A percentile compares a stretch with the other conserved stretches of the same genome.
Evolutionary conservation across 1,140 invertebrate genomes (phyloP).

Genomic region (Choristoneura fumiferana): DNA sequence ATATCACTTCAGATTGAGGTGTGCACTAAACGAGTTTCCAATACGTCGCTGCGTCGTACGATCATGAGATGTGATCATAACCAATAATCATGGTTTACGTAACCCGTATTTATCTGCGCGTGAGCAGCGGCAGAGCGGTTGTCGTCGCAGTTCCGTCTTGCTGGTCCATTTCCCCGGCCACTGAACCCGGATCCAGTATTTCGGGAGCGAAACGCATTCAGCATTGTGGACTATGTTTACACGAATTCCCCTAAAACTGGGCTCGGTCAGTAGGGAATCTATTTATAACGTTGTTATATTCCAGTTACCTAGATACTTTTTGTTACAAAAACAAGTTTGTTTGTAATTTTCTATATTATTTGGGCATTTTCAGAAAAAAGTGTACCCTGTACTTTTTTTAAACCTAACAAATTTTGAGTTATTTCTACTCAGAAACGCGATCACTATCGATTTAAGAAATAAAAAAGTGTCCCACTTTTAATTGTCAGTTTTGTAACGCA

Average conservation of each 20-base stretch:
- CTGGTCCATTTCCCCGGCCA: conserved; percentile 21
- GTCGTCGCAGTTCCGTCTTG: conserved; percentile 11
- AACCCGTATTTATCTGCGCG: conserved; percentile 4
- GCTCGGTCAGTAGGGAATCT: conserved; percentile 32
- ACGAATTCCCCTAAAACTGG: conserved; percentile 23
- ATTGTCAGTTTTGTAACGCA: too few species aligned
- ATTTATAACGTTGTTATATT: conserved; percentile 28
- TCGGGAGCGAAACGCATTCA: conserved; percentile 26
- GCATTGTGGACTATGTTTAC: conserved; percentile 31
- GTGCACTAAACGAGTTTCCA: too few species aligned
- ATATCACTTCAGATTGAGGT: too few species aligned
- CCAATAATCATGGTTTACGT: conserved; percentile 1
- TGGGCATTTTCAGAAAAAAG: too few species aligned
- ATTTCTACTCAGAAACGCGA: too few species aligned
- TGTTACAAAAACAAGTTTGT: too few species aligned
- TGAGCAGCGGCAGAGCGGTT: conserved; percentile 1
- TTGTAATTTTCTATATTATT: too few species aligned
- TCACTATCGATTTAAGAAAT: too few species aligned
- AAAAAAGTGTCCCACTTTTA: too few species aligned
- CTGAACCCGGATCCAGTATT: conserved; percentile 30
- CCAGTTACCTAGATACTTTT: background rate
- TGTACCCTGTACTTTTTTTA: too few species aligned
- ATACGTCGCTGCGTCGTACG: too few species aligned
- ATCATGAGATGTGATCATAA: background rate
- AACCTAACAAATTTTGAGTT: too few species aligned